Percentiles rank a stretch among this genome's conserved stretches.
Conservation (phyloP, 2,797 vertebrate genomes). For the Acipenser oxyrinchus region DNA sequence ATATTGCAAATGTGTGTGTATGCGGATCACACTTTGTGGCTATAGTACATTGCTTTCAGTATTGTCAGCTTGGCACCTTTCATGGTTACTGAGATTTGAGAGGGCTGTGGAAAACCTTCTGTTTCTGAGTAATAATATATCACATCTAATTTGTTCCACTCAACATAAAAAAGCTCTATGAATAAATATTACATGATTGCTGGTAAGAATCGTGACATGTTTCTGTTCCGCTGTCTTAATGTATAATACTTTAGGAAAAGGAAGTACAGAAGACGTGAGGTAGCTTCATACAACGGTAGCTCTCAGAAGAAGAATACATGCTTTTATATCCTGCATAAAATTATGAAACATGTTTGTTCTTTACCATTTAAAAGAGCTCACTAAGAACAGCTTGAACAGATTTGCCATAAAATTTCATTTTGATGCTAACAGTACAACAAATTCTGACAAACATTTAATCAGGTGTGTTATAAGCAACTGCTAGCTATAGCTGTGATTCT, state of each 20-base stretch:
- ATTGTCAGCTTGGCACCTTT: too few relatives aligned
- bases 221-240: neutral
- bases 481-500: too few relatives aligned
- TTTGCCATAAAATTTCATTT: too few relatives aligned
- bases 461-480: too few relatives aligned
- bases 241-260: neutral
- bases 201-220: neutral
- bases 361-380: neutral
- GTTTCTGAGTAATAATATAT: neutral
- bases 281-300: neutral
- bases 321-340: neutral
- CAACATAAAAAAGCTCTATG: neutral
- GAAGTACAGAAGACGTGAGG: too few relatives aligned
- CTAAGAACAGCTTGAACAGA: too few relatives aligned
- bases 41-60: too few relatives aligned
- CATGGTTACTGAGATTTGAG: too few relatives aligned
- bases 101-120: neutral
- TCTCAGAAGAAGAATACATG: neutral
- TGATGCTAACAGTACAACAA: too few relatives aligned
- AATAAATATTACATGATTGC: neutral
- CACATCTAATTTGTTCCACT: neutral
- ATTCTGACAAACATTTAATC: too few relatives aligned
- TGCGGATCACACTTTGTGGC: too few relatives aligned
- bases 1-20: too few relatives aligned
- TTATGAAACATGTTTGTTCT: neutral